Evolutionary conservation across 2,797 vertebrate genomes (phyloP).

Genomic region (Masticophis lateralis): DNA sequence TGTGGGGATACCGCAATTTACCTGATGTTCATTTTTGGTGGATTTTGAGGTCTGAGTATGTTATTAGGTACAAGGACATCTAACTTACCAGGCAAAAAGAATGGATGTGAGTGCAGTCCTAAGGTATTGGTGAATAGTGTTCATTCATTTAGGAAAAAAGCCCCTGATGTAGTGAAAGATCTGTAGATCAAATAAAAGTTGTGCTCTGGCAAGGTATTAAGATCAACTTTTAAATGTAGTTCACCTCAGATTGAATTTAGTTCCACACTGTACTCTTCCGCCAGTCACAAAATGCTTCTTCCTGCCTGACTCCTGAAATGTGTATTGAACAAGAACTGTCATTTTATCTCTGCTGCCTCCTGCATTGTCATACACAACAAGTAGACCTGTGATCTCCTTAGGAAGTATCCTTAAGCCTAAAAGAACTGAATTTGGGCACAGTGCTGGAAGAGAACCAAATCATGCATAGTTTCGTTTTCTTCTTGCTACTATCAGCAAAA

Average conservation of each 20-base stretch:
- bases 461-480: not conserved
- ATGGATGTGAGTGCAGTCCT: not conserved
- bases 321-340: not conserved
- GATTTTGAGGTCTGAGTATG: not conserved
- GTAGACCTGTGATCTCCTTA: not conserved
- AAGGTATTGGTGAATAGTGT: not conserved
- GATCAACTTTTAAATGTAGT: not conserved
- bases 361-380: not conserved
- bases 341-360: not conserved
- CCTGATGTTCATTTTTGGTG: not conserved
- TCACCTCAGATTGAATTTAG: not conserved
- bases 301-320: not conserved
- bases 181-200: not conserved
- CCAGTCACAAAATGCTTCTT: not conserved
- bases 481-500: not conserved
- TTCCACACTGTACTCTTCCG: not conserved
- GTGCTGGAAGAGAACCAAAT: not conserved
- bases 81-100: not conserved
- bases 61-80: not conserved
- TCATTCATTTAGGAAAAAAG: not conserved
- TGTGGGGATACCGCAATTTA: not conserved
- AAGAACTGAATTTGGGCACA: not conserved
- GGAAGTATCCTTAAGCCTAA: not conserved
- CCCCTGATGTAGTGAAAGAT: not conserved
- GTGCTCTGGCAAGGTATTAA: not conserved